A percentile compares a stretch with the other conserved stretches of the same genome.
Conservation (phyloP, 2,888 invertebrate genomes). For the Nemapogon koenigi region DNA sequence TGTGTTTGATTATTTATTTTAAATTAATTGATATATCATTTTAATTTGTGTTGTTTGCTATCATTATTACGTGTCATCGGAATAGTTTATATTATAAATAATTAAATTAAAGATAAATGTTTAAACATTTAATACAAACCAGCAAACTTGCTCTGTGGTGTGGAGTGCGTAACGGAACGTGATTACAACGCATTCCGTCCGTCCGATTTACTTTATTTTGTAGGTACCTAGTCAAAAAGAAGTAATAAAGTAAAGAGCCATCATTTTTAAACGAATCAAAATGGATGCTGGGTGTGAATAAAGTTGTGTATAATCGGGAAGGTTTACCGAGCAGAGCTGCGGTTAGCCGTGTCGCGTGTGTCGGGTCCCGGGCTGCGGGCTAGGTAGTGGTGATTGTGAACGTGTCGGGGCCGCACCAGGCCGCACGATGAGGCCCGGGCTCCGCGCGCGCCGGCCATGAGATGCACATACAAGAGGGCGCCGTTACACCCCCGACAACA, state of each 20-base stretch:
- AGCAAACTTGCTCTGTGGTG: too few relatives aligned
- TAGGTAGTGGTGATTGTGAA: too few relatives aligned
- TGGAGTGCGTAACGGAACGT: conserved; percentile 9
- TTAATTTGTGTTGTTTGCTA: too few relatives aligned
- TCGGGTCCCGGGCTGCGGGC: conserved; percentile 53
- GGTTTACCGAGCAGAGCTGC: too few relatives aligned
- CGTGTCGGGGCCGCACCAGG: too few relatives aligned
- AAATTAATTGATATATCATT: too few relatives aligned
- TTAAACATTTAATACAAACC: too few relatives aligned
- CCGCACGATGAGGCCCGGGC: conserved; percentile 53
- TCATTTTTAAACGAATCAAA: conserved; percentile 61
- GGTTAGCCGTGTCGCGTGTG: conserved; percentile 61
- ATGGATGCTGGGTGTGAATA: conserved; percentile 67
- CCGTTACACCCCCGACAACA: conserved; percentile 74
- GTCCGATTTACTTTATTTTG: conserved; percentile 37
- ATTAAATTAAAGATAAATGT: too few relatives aligned
- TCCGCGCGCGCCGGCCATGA: conserved; percentile 67
- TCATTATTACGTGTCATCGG: too few relatives aligned
- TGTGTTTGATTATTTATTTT: too few relatives aligned
- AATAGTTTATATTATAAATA: too few relatives aligned
- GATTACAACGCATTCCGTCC: conserved; percentile 27
- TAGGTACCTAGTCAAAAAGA: conserved; percentile 49
- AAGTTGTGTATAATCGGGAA: conserved; percentile 64
- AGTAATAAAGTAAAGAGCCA: too few relatives aligned
- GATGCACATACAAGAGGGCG: conserved; percentile 71